Evolutionary conservation across 92 coral and sea anemone genomes (phyloP).

Genomic region (Palythoa grandiflora): DNA sequence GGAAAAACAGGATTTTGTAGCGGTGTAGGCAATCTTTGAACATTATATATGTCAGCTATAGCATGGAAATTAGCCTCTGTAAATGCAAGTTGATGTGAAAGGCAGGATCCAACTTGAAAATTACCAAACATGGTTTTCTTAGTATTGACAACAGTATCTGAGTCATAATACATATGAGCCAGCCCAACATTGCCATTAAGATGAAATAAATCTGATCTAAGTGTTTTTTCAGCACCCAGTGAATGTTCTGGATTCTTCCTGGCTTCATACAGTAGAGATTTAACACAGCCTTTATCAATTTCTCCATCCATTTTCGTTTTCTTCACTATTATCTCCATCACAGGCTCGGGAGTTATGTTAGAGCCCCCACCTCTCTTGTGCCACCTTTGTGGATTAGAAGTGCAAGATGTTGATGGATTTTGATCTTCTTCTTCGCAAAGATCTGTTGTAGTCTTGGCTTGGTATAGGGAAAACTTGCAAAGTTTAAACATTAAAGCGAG

Average conservation of each 20-base stretch:
- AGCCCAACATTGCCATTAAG: neutral
- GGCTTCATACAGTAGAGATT: conserved; percentile 14
- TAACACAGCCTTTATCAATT: neutral
- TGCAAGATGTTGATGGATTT: conserved; percentile 17
- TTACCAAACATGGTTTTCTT: neutral
- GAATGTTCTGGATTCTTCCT: neutral
- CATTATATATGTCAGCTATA: neutral
- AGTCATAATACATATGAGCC: neutral
- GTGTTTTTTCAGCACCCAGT: neutral
- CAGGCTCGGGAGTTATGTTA: conserved; percentile 39
- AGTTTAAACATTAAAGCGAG: conserved; percentile 50
- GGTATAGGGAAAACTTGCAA: conserved; percentile 61
- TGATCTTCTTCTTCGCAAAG: conserved; percentile 29
- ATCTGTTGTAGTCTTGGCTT: conserved; percentile 8
- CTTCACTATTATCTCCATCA: neutral
- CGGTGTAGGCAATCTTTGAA: neutral
- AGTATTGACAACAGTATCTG: neutral
- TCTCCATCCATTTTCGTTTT: conserved; percentile 37
- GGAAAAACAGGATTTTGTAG: neutral
- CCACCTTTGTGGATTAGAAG: conserved; percentile 29
- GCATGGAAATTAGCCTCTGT: neutral
- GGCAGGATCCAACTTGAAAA: neutral
- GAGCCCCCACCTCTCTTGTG: conserved; percentile 56
- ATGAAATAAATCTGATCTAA: neutral
- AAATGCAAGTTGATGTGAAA: neutral